Evolutionary conservation across 2,797 vertebrate genomes (phyloP), one percentile per base, ranked within the genome.

Genomic region (Lates japonicus): DNA sequence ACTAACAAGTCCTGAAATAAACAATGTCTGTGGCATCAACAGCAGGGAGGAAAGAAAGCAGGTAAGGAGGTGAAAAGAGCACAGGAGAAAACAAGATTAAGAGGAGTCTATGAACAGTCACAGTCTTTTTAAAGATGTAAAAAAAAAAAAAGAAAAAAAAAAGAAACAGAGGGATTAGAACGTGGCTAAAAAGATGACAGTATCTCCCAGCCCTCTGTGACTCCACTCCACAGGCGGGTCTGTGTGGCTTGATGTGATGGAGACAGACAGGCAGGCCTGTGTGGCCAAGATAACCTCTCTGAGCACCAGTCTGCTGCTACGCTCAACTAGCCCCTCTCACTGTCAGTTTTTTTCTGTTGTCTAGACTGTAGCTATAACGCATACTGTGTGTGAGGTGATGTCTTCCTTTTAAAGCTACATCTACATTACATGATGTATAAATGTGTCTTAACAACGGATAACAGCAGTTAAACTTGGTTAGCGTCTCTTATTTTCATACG

Each of bases 281-380:
- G 75, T 78, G 87, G 74, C 90, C 87, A 87, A 79, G 85, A 90
- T 91, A 90, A 90, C 92, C 92, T 90, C 88, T 85, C 75, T 70
- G 84, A 88, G 86, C 86, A 90, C 65, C 81, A 84, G 76, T 78
- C 84, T 61, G 72, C 75, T 3, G 81, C 81, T 81, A 37, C 9
- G 3, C 71, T 71, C 77, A 54, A 22, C 54, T 55, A 74, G 25
- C 33, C 12, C 12, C 44, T 55, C 52, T 25, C 49, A 22, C 16
- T 35, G 16, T 52, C 13, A 2, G 1, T 64, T 42, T 57, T 63
- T 29, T 55, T 69, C 74, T 81, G 44, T 25, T 8, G 22, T 51
- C 66, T 44, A 5, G n/a, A 20, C 6, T 11, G 39, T 12, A 49
- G 49, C 65, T 41, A 41, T 51, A 2, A 2, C 67, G 49, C 57